Evolutionary conservation across 2,113 vertebrate genomes (phyloP).

Genomic region (Pygoscelis adeliae): DNA sequence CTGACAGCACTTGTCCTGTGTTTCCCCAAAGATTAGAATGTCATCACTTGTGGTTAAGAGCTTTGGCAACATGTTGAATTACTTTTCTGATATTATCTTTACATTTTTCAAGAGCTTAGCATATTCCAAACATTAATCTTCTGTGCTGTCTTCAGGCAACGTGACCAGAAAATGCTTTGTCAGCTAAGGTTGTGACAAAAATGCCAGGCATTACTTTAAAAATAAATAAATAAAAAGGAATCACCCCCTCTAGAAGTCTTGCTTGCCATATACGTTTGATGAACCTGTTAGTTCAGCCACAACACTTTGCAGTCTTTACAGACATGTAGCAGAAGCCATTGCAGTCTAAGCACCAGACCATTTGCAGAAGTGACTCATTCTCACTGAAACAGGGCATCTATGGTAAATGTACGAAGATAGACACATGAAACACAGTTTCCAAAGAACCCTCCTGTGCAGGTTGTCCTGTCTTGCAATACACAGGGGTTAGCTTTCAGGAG

Average conservation of each 20-base stretch:
- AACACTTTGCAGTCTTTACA: not conserved
- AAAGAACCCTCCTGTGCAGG: not conserved
- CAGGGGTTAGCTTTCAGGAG: not conserved
- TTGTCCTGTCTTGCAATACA: not conserved
- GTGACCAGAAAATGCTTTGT: slow-evolving; percentile 54
- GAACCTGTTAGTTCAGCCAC: slow-evolving; percentile 22
- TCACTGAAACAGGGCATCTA: not conserved
- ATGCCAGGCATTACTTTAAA: slow-evolving; percentile 22
- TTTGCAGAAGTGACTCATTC: not conserved
- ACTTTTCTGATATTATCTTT: slow-evolving; percentile 70
- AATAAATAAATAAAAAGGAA: not conserved
- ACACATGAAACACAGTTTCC: not conserved
- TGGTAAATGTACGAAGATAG: not conserved
- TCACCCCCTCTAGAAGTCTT: not conserved
- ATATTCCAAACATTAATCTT: slow-evolving; percentile 74
- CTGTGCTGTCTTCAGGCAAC: slow-evolving; percentile 51
- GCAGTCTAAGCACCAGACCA: not conserved
- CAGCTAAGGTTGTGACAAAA: slow-evolving; percentile 57
- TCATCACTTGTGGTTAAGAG: slow-evolving; percentile 48
- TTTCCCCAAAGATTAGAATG: slow-evolving; percentile 64
- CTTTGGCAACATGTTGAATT: slow-evolving; percentile 51
- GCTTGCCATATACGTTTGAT: not conserved
- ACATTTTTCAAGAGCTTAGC: slow-evolving; percentile 57
- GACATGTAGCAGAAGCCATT: not conserved
- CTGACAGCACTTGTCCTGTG: not conserved